phyloP scores from a whole-genome alignment of 2,797 vertebrate genomes.

The Salmo trutta region DNA sequence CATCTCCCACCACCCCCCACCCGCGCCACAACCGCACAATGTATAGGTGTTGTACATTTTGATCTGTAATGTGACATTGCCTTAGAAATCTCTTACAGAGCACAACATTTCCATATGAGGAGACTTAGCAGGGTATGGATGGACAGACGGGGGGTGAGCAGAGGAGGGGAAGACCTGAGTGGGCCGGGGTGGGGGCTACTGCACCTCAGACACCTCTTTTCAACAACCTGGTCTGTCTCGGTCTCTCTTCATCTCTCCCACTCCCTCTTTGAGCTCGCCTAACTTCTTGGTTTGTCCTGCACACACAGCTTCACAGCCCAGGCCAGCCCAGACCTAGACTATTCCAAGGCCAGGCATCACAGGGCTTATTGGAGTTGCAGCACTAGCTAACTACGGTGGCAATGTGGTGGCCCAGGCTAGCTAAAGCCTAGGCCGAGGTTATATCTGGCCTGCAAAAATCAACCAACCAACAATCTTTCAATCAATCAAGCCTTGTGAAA shows the following conservation, averaged over 20 bases:
- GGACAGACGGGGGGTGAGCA: conserved; percentile 5
- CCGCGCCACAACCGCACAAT: conserved; percentile 74
- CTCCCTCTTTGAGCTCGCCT: conserved; percentile 35
- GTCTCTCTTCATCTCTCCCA: conserved; percentile 20
- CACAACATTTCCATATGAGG: conserved; percentile 61
- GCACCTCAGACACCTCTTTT: too few species aligned
- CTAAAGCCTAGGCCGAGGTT: neutral
- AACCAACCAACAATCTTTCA: neutral
- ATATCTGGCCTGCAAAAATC: neutral
- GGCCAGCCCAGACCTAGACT: neutral
- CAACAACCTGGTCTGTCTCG: neutral
- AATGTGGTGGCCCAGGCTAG: neutral
- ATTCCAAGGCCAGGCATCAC: neutral
- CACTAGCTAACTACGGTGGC: neutral
- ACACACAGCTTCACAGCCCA: conserved; percentile 20
- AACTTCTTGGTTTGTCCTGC: conserved; percentile 53
- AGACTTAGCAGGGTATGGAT: conserved; percentile 39
- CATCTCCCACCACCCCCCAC: conserved; percentile 48
- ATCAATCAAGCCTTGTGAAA: neutral
- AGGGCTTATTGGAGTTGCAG: neutral
- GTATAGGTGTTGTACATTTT: conserved; percentile 85
- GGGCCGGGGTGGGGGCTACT: conserved; percentile 17
- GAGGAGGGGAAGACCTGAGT: conserved; percentile 23
- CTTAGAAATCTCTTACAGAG: conserved; percentile 84
- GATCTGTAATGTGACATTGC: conserved; percentile 88